phyloP scores from a whole-genome alignment of 2,113 vertebrate species.

The Lota lota region DNA sequence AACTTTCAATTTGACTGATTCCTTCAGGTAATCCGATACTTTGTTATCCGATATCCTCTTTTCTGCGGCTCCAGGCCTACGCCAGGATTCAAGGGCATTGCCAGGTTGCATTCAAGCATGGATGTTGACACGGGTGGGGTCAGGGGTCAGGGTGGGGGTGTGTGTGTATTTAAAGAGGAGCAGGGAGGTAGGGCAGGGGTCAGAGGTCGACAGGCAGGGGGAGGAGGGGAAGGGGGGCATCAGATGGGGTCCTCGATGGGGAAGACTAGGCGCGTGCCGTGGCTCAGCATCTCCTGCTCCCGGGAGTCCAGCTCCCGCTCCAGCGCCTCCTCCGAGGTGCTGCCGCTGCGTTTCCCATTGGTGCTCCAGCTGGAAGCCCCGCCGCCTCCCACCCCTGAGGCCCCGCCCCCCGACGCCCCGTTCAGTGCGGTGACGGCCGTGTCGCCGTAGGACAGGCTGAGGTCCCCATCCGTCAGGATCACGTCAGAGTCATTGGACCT shows the following conservation, averaged over 20 bases:
- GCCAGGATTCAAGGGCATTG: too few relatives aligned
- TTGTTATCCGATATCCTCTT: too few relatives aligned
- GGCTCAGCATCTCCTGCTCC: constrained; percentile 86
- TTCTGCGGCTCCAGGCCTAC: too few relatives aligned
- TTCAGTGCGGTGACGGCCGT: constrained; percentile 86
- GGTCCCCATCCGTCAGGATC: constrained; percentile 86
- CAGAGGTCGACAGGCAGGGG: not conserved
- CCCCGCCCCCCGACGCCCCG: constrained; percentile 79
- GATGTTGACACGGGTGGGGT: too few relatives aligned
- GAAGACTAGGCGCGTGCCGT: constrained; percentile 92
- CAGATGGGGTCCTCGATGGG: constrained; percentile 90
- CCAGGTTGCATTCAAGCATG: too few relatives aligned
- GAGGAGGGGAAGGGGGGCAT: constrained; percentile 35
- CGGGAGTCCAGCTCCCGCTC: constrained; percentile 86
- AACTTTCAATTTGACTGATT: too few relatives aligned
- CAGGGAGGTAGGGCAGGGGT: constrained; percentile 22
- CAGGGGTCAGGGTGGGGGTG: constrained; percentile 1
- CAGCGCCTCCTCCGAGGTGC: constrained; percentile 86
- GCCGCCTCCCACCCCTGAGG: constrained; percentile 48
- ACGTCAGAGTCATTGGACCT: constrained; percentile 90
- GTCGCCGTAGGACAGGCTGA: constrained; percentile 91
- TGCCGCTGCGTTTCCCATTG: constrained; percentile 77
- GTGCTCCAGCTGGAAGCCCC: constrained; percentile 62
- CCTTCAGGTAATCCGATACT: too few relatives aligned
- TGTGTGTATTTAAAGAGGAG: not conserved